These are phyloP conservation scores for Psix sp. DNA, from an alignment of 1,140 invertebrate species.

Conservation along the genomic window DNA sequence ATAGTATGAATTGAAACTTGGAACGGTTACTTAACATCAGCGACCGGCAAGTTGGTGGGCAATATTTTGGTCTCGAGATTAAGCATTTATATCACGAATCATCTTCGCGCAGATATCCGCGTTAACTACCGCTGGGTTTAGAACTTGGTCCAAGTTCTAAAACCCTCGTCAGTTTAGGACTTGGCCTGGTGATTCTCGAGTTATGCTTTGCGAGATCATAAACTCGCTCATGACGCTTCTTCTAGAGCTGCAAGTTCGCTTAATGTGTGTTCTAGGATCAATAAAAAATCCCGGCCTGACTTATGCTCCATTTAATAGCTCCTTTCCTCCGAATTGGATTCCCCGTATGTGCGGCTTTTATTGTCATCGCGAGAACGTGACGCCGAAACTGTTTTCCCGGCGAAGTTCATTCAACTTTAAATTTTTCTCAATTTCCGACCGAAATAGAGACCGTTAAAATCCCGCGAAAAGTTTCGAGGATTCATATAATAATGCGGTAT, in stretches of 20 bases:
- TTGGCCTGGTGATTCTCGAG: slow-evolving; percentile 7
- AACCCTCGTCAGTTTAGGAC: slow-evolving; percentile 47
- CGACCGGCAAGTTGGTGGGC: no score
- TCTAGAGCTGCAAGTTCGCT: slow-evolving; percentile 22
- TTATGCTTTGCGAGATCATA: slow-evolving; percentile 32
- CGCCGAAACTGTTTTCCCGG: slow-evolving; percentile 8
- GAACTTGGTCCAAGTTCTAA: no score
- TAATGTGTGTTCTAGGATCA: slow-evolving; percentile 47
- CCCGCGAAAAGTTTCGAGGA: no score
- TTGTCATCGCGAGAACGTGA: slow-evolving; percentile 26
- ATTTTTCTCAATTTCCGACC: no score
- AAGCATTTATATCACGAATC: slow-evolving; percentile 57
- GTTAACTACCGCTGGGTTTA: slow-evolving; percentile 39
- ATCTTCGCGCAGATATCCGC: slow-evolving; percentile 18
- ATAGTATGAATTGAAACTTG: slow-evolving; percentile 46
- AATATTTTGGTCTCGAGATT: slow-evolving; percentile 25
- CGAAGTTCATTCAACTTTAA: slow-evolving; percentile 19
- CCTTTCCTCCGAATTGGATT: no score
- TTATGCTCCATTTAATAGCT: slow-evolving; percentile 23
- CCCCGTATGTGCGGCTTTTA: slow-evolving; percentile 16
- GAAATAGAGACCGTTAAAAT: no score
- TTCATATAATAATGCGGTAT: no score
- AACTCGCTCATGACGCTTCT: slow-evolving; percentile 41
- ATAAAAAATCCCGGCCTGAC: slow-evolving; percentile 37
- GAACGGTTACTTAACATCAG: slow-evolving; percentile 38